Evolutionary conservation across 2,113 vertebrate species (phyloP), one percentile per base, ranked within the genome.

Genomic region (Sapajus apella): DNA sequence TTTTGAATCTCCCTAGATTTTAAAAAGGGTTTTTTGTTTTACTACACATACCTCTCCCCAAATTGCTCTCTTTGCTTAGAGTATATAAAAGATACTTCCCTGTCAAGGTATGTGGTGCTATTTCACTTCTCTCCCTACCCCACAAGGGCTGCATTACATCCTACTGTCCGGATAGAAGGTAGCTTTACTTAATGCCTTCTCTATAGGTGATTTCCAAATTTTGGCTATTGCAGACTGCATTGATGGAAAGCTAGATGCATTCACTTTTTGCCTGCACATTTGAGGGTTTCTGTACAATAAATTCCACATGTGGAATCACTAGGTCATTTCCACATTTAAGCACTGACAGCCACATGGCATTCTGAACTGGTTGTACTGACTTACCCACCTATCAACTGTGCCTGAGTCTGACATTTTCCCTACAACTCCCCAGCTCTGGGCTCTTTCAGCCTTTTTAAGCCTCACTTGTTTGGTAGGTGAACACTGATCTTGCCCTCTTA

Each of bases 1-100:
- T 73, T 97, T 91, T 83, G 75, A 96, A 77, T 86, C 52, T 35
- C 83, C 82, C 66, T 58, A 58, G 73, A n/a, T 27, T 66, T 82
- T 35, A 35, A 9, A 1, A 10, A 93, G 80, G 73, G 37, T 4
- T 52, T 52, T 14, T 14, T 52, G 14, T 52, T 52, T 16, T 11
- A n/a, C 27, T 77, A 8, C 43, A 93, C 2, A 17, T 68, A 55
- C 21, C n/a, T 91, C 81, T 64, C 12, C 21, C 50, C 27, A 89
- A 76, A 92, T 79, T 91, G 70, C 50, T 73, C 61, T 97, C 66
- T 55, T 94, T 83, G 45, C 50, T 72, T 84, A 37, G 83, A 30
- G 35, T 55, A 43, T 45, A 21, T 81, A 14, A 50, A 82, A 72
- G 87, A 2, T 35, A 32, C 73, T 88, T 93, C 25, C 52, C 23